Evolutionary conservation across 2,888 invertebrate species (phyloP).

Genomic region (Electrophaes corylata): DNA sequence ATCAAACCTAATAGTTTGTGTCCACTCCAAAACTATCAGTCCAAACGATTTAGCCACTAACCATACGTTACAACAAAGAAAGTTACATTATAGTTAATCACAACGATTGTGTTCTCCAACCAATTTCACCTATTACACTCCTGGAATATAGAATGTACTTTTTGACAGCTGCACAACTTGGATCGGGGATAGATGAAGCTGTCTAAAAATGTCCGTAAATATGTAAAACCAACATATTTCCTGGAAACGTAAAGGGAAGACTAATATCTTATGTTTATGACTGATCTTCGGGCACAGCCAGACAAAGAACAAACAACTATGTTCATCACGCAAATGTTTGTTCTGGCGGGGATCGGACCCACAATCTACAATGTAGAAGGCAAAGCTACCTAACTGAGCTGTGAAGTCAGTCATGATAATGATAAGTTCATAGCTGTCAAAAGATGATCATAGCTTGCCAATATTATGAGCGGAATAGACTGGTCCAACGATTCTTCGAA

Average conservation of each 20-base stretch:
- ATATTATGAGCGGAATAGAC: constrained; percentile 3
- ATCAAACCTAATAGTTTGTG: constrained; percentile 35
- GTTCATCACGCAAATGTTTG: too few species aligned
- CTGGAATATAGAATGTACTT: constrained; percentile 2
- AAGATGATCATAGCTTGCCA: constrained; percentile 1
- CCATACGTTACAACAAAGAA: constrained; percentile 48
- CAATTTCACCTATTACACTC: constrained; percentile 53
- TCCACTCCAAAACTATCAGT: constrained; percentile 33
- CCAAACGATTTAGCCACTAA: constrained; percentile 38
- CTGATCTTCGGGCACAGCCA: too few species aligned
- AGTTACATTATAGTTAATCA: constrained; percentile 53
- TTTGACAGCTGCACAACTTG: constrained; percentile 15
- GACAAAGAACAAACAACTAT: too few species aligned
- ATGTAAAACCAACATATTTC: too few species aligned
- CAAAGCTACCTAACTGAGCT: too few species aligned
- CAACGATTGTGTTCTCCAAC: constrained; percentile 34
- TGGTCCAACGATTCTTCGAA: constrained; percentile 16
- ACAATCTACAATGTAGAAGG: too few species aligned
- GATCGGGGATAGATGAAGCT: too few species aligned
- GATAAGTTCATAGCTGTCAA: constrained; percentile 15
- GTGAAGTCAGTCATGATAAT: too few species aligned
- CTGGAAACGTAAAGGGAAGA: too few species aligned
- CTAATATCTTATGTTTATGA: too few species aligned
- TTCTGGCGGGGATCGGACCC: too few species aligned
- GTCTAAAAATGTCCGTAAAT: too few species aligned